Conservation (phyloP, 2,888 invertebrate species). For the Ophion ellenae region DNA sequence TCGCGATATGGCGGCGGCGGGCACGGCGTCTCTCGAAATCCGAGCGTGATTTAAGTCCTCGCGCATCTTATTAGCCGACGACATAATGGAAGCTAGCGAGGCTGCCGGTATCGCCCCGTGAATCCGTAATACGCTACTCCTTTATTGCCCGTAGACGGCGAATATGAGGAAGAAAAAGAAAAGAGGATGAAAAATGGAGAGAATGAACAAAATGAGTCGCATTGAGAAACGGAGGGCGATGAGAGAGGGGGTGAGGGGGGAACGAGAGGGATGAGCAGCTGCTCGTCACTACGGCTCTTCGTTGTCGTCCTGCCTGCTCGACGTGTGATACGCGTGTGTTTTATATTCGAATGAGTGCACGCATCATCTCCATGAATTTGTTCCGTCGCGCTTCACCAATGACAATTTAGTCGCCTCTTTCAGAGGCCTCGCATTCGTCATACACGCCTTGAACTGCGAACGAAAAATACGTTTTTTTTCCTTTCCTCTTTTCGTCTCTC, state of each 20-base stretch:
- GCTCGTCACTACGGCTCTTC: constrained; percentile 50
- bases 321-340: constrained; percentile 24
- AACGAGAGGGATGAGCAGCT: constrained; percentile 16
- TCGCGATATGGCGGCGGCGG: constrained; percentile 27
- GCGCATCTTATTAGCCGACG: constrained; percentile 72
- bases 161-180: constrained; percentile 43
- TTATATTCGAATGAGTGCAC: constrained; percentile 44
- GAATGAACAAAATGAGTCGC: constrained; percentile 5
- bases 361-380: constrained; percentile 78
- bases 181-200: constrained; percentile 28
- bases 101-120: constrained; percentile 78
- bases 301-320: constrained; percentile 19
- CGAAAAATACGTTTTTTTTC: constrained; percentile 14
- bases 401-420: constrained; percentile 12
- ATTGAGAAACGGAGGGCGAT: neutral
- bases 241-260: neutral
- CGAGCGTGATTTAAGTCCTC: constrained; percentile 73
- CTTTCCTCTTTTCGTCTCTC: neutral
- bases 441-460: neutral
- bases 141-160: constrained; percentile 68
- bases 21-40: constrained; percentile 57
- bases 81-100: constrained; percentile 69
- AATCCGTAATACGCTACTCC: constrained; percentile 80
- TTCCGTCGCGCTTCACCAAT: constrained; percentile 70
- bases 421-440: constrained; percentile 7